Evolutionary conservation across 2,113 vertebrate species (phyloP).

Genomic region (Sterna hirundo): DNA sequence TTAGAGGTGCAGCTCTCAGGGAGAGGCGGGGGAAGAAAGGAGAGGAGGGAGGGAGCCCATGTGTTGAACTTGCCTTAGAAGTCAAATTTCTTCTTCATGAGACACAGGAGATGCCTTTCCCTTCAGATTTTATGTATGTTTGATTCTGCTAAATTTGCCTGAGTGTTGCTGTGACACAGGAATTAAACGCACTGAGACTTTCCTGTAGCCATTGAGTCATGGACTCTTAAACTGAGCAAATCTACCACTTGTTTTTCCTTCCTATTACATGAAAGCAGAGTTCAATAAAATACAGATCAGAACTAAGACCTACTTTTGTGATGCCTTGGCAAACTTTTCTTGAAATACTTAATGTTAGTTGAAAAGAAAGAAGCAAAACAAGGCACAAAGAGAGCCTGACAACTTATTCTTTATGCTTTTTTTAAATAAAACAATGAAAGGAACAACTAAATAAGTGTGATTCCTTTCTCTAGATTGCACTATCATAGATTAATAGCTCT

Average conservation of each 20-base stretch:
- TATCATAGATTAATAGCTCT: slow-evolving; percentile 65
- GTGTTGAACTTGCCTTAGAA: background rate
- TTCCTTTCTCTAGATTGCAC: slow-evolving; percentile 47
- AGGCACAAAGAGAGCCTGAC: background rate
- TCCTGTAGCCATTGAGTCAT: background rate
- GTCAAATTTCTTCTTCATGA: background rate
- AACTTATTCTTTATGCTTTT: background rate
- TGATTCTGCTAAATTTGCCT: background rate
- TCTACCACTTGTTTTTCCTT: background rate
- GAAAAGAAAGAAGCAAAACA: slow-evolving; percentile 1
- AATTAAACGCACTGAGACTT: background rate
- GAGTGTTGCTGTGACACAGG: background rate
- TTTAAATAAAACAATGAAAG: slow-evolving; percentile 33
- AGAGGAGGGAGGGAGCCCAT: background rate
- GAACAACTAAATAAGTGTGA: slow-evolving; percentile 32
- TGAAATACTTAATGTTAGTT: background rate
- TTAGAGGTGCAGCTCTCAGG: background rate
- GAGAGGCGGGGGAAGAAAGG: background rate
- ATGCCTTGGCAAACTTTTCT: slow-evolving; percentile 3
- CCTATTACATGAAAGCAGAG: background rate
- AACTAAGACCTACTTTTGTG: background rate
- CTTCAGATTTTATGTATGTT: background rate
- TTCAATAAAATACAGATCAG: background rate
- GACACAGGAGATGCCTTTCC: background rate
- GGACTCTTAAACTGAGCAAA: background rate